Conservation (phyloP, 2,113 vertebrate genomes). For the Pithys albifrons region DNA sequence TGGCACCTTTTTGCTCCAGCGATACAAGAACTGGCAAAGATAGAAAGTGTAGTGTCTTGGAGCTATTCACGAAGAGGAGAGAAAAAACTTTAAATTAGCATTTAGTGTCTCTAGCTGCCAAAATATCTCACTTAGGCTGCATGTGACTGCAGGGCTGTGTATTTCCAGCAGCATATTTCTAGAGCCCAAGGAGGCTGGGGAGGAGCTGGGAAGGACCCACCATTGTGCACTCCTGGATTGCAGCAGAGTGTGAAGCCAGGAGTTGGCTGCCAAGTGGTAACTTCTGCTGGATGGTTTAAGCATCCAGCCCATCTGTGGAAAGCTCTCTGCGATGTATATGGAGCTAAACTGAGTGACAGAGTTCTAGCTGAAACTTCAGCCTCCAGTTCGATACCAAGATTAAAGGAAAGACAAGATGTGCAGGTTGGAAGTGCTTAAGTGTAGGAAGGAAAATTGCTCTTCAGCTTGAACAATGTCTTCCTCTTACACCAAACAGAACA, state of each 20-base stretch:
- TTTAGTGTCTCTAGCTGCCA: neutral
- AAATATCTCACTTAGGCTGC: neutral
- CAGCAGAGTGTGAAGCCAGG: accelerated
- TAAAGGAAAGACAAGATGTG: neutral
- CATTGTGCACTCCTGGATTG: accelerated
- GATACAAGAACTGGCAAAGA: neutral
- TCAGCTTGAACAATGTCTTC: neutral
- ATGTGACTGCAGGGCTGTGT: neutral
- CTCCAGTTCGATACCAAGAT: neutral
- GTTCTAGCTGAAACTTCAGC: neutral
- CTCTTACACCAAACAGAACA: neutral
- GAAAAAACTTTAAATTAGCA: neutral
- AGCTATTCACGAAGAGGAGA: neutral
- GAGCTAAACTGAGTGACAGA: neutral
- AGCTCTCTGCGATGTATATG: neutral
- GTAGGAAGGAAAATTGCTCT: neutral
- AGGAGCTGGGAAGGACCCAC: neutral
- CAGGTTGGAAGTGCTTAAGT: neutral
- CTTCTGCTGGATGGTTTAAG: neutral
- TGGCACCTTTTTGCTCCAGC: neutral
- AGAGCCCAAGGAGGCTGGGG: neutral
- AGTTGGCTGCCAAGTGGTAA: neutral
- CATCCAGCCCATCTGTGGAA: neutral
- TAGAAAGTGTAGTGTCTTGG: neutral
- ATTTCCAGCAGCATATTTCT: neutral